Evolutionary conservation across 2,113 vertebrate genomes (phyloP), one percentile per base, ranked within the genome.

Genomic region (Misgurnus anguillicaudatus): DNA sequence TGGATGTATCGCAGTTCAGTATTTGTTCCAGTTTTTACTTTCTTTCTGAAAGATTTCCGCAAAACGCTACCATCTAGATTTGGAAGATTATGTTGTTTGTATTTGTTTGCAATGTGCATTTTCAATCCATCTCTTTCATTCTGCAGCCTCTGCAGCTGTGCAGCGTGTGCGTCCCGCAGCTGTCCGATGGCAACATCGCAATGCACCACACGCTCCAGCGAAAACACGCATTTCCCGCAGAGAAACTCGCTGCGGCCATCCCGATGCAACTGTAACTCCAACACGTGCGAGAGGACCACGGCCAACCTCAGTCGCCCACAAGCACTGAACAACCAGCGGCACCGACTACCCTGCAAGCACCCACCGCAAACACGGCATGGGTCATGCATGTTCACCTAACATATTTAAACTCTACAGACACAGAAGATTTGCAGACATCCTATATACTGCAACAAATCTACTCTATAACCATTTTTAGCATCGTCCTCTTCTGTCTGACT

Each of bases 251-350:
- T 74, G 8, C 77, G 85, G 3, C 91, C 91, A 31, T 93, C 92
- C 1, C 90, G 90, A 17, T 83, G 85, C 51, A 94, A 79, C 69
- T 89, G 87, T 62, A 76, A 57, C 19, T 87, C 91, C 72, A 94
- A 85, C 51, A 93, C 90, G 6, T 90, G 89, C 21, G 92, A 92
- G 80, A 94, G 82, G 66, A 93, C 81, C 73, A 91, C 87, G 6
- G 91, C 92, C n/a, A 93, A 84, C 67, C 89, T 91, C 79, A 84
- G 83, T 63, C 88, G 87, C 10, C 89, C 89, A 4, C 87, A 85
- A 1, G 87, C 80, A 78, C 89, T 90, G 85, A 93, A 94, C 67
- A 94, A 90, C 91, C 92, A 93, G 80, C 90, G 91, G 82, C 91
- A 90, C 70, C 89, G 92, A 73, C 86, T 86, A 36, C 93, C 93